A percentile compares a stretch with the other conserved stretches of the same genome.
These are phyloP conservation scores for Tragelaphus imberbis DNA, from an alignment of 2,113 vertebrate species.

Conservation along the genomic window DNA sequence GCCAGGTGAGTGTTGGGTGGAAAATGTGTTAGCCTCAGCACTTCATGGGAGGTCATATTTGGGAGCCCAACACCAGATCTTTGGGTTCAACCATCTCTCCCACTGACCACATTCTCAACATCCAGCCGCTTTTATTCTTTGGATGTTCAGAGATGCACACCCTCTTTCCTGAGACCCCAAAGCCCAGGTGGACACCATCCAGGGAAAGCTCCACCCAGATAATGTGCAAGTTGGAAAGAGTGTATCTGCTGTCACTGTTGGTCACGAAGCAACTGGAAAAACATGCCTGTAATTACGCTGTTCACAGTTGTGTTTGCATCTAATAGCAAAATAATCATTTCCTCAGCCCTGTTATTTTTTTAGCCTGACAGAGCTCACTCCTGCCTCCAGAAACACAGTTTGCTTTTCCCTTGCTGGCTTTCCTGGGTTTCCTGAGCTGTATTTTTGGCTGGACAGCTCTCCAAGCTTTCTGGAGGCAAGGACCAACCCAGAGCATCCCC, in stretches of 20 bases:
- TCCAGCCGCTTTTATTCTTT: neutral
- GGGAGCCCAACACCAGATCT: neutral
- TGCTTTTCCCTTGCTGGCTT: neutral
- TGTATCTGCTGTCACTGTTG: neutral
- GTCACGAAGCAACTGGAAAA: slow-evolving; percentile 20
- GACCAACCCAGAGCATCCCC: neutral
- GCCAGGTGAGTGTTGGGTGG: neutral
- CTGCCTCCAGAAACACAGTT: neutral
- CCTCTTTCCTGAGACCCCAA: neutral
- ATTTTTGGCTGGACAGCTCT: neutral
- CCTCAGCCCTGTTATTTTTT: slow-evolving; percentile 42
- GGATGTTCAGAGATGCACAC: neutral
- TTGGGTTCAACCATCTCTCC: neutral
- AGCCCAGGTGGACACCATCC: neutral
- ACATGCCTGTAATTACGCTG: neutral
- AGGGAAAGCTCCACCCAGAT: neutral
- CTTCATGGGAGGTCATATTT: neutral
- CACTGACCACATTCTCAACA: neutral
- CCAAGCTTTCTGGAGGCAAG: neutral
- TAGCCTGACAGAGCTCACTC: neutral
- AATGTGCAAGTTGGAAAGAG: neutral
- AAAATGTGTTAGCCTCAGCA: neutral
- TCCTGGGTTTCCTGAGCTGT: neutral
- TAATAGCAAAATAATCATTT: slow-evolving; percentile 50
- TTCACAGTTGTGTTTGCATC: slow-evolving; percentile 49